A percentile compares a stretch with the other conserved stretches of the same genome.
Conservation (phyloP, 1,140 invertebrate genomes). For the Chionoecetes opilio region DNA sequence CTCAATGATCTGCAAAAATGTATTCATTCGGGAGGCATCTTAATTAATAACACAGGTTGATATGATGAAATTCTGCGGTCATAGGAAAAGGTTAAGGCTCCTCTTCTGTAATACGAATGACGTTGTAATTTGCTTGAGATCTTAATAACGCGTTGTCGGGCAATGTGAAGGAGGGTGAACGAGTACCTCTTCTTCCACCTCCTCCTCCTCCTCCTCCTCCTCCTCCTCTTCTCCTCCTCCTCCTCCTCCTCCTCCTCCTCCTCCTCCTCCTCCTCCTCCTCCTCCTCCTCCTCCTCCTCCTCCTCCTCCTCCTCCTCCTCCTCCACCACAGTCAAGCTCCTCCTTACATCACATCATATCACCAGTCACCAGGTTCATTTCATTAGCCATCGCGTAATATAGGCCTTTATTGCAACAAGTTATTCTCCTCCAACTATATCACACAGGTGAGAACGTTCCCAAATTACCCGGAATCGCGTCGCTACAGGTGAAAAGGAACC, state of each 20-base stretch:
- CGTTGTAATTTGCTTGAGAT: too few relatives aligned
- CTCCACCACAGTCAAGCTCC: not conserved
- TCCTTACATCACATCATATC: constrained; percentile 55
- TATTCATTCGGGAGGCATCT: too few relatives aligned
- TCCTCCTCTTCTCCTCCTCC: not conserved
- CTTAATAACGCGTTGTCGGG: too few relatives aligned
- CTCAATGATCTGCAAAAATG: too few relatives aligned
- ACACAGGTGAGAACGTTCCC: constrained; percentile 65
- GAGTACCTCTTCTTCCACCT: not conserved
- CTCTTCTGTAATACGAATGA: too few relatives aligned
- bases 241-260: not conserved
- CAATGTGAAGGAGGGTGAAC: too few relatives aligned
- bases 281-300: not conserved
- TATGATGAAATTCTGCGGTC: too few relatives aligned
- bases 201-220: not conserved
- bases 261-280: not conserved
- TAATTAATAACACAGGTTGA: too few relatives aligned
- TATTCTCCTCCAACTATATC: constrained; percentile 71
- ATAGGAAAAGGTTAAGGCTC: not conserved
- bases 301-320: not conserved
- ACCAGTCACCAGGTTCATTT: constrained; percentile 71
- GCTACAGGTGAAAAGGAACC: not conserved
- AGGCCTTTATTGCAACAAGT: constrained; percentile 77
- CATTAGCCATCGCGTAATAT: constrained; percentile 71
- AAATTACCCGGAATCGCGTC: constrained; percentile 60